Conservation (phyloP, 92 coral and sea anemone genomes). For the Heliopora coerulea region DNA sequence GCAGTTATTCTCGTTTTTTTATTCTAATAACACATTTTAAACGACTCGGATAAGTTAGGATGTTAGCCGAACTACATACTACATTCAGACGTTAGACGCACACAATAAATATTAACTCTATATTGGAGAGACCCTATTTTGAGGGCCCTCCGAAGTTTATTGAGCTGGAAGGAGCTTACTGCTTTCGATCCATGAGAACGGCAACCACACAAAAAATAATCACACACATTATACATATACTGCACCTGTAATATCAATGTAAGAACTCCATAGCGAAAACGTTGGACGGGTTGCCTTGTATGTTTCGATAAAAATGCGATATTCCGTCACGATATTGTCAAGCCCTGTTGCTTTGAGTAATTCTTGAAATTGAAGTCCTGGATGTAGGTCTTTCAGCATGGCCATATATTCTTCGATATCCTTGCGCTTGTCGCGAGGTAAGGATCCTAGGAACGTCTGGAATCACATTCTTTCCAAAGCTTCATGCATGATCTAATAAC, state of each 20-base stretch:
- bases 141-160: too few species aligned
- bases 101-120: too few species aligned
- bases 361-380: not conserved
- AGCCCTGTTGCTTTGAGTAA: not conserved
- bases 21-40: too few species aligned
- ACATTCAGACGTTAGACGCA: too few species aligned
- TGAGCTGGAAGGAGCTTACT: too few species aligned
- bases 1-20: too few species aligned
- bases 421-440: not conserved
- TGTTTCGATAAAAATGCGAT: not conserved
- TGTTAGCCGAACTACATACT: too few species aligned
- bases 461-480: constrained; percentile 59
- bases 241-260: constrained; percentile 15
- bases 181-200: too few species aligned
- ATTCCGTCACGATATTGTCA: not conserved
- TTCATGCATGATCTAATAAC: constrained; percentile 49
- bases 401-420: not conserved
- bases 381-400: constrained; percentile 12
- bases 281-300: constrained; percentile 4
- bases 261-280: constrained; percentile 11
- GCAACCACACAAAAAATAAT: too few species aligned
- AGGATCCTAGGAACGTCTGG: constrained; percentile 18
- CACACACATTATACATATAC: too few species aligned
- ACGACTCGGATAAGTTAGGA: too few species aligned
- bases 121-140: too few species aligned